Evolutionary conservation across 1,140 invertebrate genomes (phyloP).

Genomic region (Cotesia glomerata): DNA sequence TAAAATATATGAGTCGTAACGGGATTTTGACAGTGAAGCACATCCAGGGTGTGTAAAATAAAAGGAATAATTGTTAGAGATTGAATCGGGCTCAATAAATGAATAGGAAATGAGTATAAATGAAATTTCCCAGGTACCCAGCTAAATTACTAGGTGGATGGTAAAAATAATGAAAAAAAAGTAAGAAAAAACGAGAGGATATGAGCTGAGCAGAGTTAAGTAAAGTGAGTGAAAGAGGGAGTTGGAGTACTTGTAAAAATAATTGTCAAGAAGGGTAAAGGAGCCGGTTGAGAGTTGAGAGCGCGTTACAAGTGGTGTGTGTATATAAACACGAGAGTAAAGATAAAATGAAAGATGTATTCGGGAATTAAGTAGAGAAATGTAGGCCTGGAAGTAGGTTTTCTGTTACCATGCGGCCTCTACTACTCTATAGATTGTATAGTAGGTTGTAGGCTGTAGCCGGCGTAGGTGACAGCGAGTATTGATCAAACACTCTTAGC

Average conservation of each 20-base stretch:
- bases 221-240: no score
- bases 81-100: no score
- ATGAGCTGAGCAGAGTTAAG: no score
- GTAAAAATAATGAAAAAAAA: no score
- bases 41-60: no score
- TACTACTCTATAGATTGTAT: no score
- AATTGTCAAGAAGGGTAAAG: constrained; percentile 22
- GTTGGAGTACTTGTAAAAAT: constrained; percentile 25
- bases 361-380: constrained; percentile 32
- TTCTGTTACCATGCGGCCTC: constrained; percentile 51
- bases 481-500: constrained; percentile 51
- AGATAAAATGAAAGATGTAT: not conserved
- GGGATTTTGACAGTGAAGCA: not conserved
- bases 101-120: no score
- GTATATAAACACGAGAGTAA: not conserved
- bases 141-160: no score
- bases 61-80: no score
- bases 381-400: constrained; percentile 37
- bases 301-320: not conserved
- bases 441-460: constrained; percentile 24
- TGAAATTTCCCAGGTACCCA: no score
- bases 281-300: not conserved
- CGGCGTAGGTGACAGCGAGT: constrained; percentile 47
- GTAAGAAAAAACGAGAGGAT: no score
- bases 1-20: no score